These are phyloP conservation scores for Temnopleurus reevesii DNA, from an alignment of 53 echinoderm and acorn worm species.

Conservation along the genomic window DNA sequence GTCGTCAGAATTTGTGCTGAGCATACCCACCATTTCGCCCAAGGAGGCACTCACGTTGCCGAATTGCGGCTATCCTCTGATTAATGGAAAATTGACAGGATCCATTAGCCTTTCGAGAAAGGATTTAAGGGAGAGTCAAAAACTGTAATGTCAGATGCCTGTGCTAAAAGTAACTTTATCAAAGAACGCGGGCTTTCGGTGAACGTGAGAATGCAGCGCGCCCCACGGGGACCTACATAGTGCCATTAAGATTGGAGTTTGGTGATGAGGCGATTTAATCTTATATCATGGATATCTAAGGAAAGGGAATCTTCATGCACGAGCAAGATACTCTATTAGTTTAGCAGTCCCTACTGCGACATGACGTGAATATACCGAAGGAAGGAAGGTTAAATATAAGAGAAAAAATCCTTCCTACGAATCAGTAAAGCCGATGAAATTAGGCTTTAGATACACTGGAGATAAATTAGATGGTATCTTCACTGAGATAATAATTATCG, in stretches of 20 bases:
- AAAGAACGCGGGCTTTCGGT: constrained; percentile 10
- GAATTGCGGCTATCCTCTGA: constrained; percentile 44
- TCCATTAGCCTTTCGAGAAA: constrained; percentile 47
- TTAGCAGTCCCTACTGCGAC: background rate
- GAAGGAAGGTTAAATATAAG: too few relatives aligned
- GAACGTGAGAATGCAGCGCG: constrained; percentile 27
- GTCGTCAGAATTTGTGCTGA: constrained; percentile 28
- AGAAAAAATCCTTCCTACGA: too few relatives aligned
- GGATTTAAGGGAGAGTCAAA: constrained; percentile 37
- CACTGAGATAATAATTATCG: too few relatives aligned
- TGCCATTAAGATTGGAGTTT: constrained; percentile 25
- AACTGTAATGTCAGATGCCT: constrained; percentile 32
- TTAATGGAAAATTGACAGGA: constrained; percentile 54
- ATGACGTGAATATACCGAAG: too few relatives aligned
- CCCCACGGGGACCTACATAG: constrained; percentile 27
- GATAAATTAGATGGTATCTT: too few relatives aligned
- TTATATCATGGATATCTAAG: constrained; percentile 29
- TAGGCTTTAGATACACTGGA: too few relatives aligned
- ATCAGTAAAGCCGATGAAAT: too few relatives aligned
- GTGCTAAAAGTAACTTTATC: constrained; percentile 41
- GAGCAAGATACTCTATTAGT: constrained; percentile 29
- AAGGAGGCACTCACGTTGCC: constrained; percentile 48
- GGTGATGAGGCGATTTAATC: constrained; percentile 30
- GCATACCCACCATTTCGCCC: constrained; percentile 9
- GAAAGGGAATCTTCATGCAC: constrained; percentile 15